These are phyloP conservation scores for Phrixothrix hirtus DNA, from an alignment of 2,888 invertebrate genomes.

Conservation along the genomic window DNA sequence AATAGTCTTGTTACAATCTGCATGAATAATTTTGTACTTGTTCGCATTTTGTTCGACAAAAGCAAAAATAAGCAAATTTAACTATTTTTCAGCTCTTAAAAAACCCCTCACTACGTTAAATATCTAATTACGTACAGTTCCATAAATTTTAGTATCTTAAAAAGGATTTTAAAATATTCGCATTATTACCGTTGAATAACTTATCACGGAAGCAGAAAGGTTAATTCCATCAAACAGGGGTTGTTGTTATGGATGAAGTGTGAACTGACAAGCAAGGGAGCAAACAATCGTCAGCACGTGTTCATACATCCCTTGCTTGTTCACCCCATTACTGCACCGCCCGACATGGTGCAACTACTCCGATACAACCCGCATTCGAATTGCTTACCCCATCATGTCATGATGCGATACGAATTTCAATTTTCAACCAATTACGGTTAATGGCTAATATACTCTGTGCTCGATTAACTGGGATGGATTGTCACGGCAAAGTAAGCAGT, in stretches of 20 bases:
- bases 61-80: constrained; percentile 5
- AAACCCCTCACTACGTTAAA: too few relatives aligned
- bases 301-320: constrained; percentile 30
- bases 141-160: too few relatives aligned
- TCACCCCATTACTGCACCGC: constrained; percentile 26
- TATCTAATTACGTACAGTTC: too few relatives aligned
- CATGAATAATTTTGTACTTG: constrained; percentile 37
- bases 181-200: too few relatives aligned
- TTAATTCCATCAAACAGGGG: constrained; percentile 26
- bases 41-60: constrained; percentile 10
- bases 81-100: too few relatives aligned
- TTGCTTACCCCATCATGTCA: constrained; percentile 27
- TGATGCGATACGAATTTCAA: constrained; percentile 32
- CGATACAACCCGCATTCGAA: constrained; percentile 29
- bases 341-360: constrained; percentile 24
- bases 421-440: constrained; percentile 32
- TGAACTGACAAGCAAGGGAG: constrained; percentile 27
- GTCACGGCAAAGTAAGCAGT: constrained; percentile 28
- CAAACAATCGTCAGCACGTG: constrained; percentile 31
- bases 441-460: constrained; percentile 32
- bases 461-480: constrained; percentile 29
- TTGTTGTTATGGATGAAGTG: constrained; percentile 29
- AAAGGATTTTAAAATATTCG: too few relatives aligned
- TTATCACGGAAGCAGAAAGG: too few relatives aligned
- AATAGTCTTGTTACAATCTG: constrained; percentile 42